Evolutionary conservation across 2,888 invertebrate species (phyloP).

Genomic region (Eristalis arbustorum): DNA sequence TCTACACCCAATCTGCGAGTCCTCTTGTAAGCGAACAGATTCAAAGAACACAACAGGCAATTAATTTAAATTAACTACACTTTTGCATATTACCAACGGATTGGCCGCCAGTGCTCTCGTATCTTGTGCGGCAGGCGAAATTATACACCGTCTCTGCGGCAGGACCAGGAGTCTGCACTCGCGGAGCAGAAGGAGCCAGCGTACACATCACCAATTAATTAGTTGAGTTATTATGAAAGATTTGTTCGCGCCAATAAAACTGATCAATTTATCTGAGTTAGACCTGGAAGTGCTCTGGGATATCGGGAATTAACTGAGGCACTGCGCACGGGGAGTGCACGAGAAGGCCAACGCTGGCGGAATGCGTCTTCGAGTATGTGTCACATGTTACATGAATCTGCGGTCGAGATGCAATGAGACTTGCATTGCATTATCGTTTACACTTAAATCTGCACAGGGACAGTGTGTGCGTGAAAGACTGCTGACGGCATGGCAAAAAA

Average conservation of each 20-base stretch:
- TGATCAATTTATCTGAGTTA: slow-evolving; percentile 68
- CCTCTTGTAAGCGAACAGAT: slow-evolving; percentile 57
- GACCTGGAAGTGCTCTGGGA: slow-evolving; percentile 37
- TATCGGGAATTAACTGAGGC: slow-evolving; percentile 16
- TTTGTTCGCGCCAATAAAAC: slow-evolving; percentile 70
- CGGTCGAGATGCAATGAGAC: slow-evolving; percentile 5
- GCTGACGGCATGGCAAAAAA: not conserved
- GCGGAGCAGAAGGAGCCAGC: slow-evolving; percentile 34
- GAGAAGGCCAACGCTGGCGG: not conserved
- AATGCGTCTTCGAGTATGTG: slow-evolving; percentile 43
- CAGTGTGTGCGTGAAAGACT: slow-evolving; percentile 16
- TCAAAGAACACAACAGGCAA: slow-evolving; percentile 67
- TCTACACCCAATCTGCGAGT: slow-evolving; percentile 20
- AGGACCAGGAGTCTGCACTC: not conserved
- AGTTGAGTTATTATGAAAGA: slow-evolving; percentile 70
- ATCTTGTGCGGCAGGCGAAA: slow-evolving; percentile 18
- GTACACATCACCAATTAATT: slow-evolving; percentile 70
- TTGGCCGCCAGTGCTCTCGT: not conserved
- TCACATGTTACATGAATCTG: slow-evolving; percentile 32
- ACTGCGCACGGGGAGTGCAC: not conserved
- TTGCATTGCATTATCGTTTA: slow-evolving; percentile 32
- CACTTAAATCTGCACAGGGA: not conserved
- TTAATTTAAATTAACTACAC: slow-evolving; percentile 70
- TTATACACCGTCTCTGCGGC: slow-evolving; percentile 30
- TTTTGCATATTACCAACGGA: slow-evolving; percentile 59